Base-by-base conservation (phyloP, 1,140 invertebrate genomes). In the Macrocentrus cingulum region DNA sequence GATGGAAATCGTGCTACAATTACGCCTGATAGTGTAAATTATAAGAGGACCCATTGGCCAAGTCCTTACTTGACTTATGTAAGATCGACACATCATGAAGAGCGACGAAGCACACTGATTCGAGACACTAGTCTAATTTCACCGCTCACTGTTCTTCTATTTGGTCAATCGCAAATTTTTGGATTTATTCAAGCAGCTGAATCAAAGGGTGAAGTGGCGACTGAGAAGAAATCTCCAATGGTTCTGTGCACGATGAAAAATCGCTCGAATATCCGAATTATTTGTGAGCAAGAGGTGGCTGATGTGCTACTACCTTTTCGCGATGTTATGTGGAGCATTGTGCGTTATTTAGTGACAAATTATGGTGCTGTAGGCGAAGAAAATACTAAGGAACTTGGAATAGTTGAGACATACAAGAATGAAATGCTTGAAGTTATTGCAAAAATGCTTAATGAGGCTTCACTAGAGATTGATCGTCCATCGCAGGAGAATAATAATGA, bases 11-110 rank as follows among this genome's bases (percentile, higher is more conserved):
- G 69, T 19, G 82, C 78, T 2, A 72, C 80, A 51, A 71, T 86
- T 1, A 71, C 74, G 7, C 65, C 78, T 18, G 82, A 85, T 41
- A 84, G 83, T 68, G 80, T 86, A 1, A 86, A 87, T 71, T 74
- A 82, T 51, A 76, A 77, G 9, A 67, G 79, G 46, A 71, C 63
- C 16, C 63, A 71, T 44, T 74, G 69, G 34, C 66, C 76, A 32
- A 70, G 70, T 68, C 53, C 72, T 22, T 69, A 69, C 75, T 29
- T 78, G 65, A 66, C 77, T 59, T 70, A 84, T 74, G 74, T 81
- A 61, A 57, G 77, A 67, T 60, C 80, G 68, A 41, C 71, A 0
- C 79, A 83, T 48, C 79, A 77, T 1, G 22, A 67, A 2, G 79
- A 82, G 41, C 68, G 80, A 29, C 56, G 80, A 11, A 78, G 73